These are phyloP conservation scores for Orthosia cruda DNA, from an alignment of 2,888 invertebrate species.

Conservation along the genomic window DNA sequence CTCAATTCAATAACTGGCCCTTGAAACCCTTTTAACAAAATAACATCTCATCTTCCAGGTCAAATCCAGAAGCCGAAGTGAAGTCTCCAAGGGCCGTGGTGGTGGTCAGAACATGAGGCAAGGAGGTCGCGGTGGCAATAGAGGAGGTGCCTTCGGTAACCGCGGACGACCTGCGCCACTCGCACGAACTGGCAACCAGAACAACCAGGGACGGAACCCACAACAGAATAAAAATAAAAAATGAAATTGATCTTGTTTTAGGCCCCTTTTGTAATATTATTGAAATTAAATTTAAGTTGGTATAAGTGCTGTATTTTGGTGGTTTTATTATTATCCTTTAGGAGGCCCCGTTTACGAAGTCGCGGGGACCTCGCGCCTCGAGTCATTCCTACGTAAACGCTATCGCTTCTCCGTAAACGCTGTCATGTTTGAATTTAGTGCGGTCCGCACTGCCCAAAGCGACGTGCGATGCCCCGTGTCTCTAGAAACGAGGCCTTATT, in stretches of 20 bases:
- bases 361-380: too few species aligned
- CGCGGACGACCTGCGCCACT: slow-evolving; percentile 92
- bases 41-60: slow-evolving; percentile 75
- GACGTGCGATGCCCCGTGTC: too few species aligned
- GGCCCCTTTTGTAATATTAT: slow-evolving; percentile 41
- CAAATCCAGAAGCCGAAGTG: slow-evolving; percentile 95
- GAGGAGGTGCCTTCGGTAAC: slow-evolving; percentile 93
- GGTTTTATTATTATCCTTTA: slow-evolving; percentile 5
- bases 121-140: slow-evolving; percentile 92
- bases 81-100: slow-evolving; percentile 94
- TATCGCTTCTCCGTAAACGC: too few species aligned
- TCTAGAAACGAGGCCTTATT: too few species aligned
- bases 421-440: too few species aligned
- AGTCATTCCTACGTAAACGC: too few species aligned
- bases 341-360: too few species aligned
- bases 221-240: slow-evolving; percentile 89
- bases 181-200: slow-evolving; percentile 85
- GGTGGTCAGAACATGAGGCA: slow-evolving; percentile 93
- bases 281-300: slow-evolving; percentile 46
- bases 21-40: not conserved
- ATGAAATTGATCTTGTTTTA: slow-evolving; percentile 57
- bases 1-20: too few species aligned
- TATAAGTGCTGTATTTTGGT: slow-evolving; percentile 20
- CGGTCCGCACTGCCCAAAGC: too few species aligned
- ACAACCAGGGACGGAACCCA: slow-evolving; percentile 79